phyloP scores from a whole-genome alignment of 2,113 vertebrate genomes.

The Rostratula benghalensis region DNA sequence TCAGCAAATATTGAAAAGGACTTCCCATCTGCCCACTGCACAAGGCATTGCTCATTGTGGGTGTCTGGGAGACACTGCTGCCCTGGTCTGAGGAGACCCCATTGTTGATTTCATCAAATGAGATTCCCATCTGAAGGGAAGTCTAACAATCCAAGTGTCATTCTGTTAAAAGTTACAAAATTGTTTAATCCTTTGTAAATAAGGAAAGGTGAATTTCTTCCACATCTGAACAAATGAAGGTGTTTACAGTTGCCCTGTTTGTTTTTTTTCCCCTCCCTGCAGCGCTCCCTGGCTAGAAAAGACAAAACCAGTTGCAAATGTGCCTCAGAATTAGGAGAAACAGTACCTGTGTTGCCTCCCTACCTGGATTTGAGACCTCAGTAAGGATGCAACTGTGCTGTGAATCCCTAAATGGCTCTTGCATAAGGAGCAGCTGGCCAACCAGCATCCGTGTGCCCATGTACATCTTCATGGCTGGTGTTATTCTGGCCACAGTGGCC shows the following conservation, averaged over 20 bases:
- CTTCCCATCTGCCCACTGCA: background rate
- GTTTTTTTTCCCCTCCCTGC: background rate
- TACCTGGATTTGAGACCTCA: background rate
- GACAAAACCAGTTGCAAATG: background rate
- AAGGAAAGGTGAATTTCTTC: background rate
- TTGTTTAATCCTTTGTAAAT: background rate
- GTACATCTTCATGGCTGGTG: conserved; percentile 73
- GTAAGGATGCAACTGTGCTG: conserved; percentile 70
- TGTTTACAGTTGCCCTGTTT: background rate
- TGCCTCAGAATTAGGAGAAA: background rate
- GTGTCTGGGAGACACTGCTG: background rate
- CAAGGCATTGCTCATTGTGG: background rate
- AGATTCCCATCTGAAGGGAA: background rate
- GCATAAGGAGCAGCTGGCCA: conserved; percentile 71
- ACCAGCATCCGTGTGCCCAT: conserved; percentile 63
- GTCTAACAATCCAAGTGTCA: background rate
- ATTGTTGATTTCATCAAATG: background rate
- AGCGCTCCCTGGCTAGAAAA: conserved; percentile 1
- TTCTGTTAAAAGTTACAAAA: background rate
- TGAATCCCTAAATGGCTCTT: conserved; percentile 76
- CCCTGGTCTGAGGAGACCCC: background rate
- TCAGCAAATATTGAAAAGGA: background rate
- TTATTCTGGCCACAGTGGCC: conserved; percentile 77
- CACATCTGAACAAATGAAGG: background rate
- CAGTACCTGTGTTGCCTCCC: background rate